Base-by-base conservation (phyloP, 2,797 vertebrate species). In the Eulemur rubriventer region DNA sequence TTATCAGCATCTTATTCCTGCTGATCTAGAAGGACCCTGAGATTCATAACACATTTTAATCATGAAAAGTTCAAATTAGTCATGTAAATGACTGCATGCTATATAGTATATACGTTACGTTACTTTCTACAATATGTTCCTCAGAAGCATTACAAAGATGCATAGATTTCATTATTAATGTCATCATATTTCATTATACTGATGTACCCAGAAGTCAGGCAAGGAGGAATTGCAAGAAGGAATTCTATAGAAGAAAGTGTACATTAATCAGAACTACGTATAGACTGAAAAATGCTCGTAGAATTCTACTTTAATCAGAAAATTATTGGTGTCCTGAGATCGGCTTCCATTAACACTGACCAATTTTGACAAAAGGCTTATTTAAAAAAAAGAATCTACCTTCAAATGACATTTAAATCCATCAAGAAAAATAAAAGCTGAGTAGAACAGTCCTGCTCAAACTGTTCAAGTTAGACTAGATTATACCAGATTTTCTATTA, bases 371-470 rank as follows among this genome's bases (percentile, higher is more conserved):
- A 97, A 97, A 97, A 93, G 94, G 89, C 5, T 94, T 82, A 90
- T 70, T 88, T 33, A 14, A 81, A 94, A 46, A 87, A 90, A 97
- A 48, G 69, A 96, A 81, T 95, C 94, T 90, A 86, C 76, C 50
- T 96, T 96, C 57, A 63, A 94, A 88, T 95, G 67, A 38, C 81
- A 90, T 94, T 95, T 98, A 91, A 98, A 97, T 88, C 43, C 88
- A 97, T 84, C 85, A 97, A 97, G 82, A 89, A 98, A 97, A 98
- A 97, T 69, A 97, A 97, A 96, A 97, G 33, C 35, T 97, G 82
- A 96, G 85, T 55, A 79, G 14, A 91, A 97, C 70, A 95, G 69
- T 89, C 69, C 85, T 96, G 61, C 43, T 96, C 92, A 96, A 97
- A 92, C 89, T 89, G 43, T 97, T 94, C 86, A 96, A 82, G 86